Evolutionary conservation across 2,888 invertebrate genomes (phyloP), one percentile per base, ranked within the genome.

Genomic region (Neuroscelio doddi): DNA sequence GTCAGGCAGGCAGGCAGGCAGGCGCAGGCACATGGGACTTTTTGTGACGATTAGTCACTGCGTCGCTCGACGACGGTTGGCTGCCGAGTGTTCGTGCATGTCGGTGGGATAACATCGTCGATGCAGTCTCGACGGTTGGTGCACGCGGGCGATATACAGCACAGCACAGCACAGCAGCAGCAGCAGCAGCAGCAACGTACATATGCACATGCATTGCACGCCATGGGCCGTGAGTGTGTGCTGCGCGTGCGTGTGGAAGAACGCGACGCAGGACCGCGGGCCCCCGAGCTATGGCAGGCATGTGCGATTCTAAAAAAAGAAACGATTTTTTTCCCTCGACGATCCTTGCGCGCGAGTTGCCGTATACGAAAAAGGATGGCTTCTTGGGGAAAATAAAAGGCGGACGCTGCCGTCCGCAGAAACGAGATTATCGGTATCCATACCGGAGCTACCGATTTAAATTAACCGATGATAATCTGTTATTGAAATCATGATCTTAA

Each of bases 271-370:
- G 29, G 29, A n/a, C 29, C 53, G 21, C 29, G 49, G 58, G 51
- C 32, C 61, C 61, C 61, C 61, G 61, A 47, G 52, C 52, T 47
- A 52, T 39, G 53, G 50, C 55, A 55, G 61, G 61, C 61, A 62
- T 55, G 50, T 50, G 61, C 61, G 55, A 62, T 62, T 62, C 55
- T 55, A 62, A 62, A 62, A 62, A 62, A 62, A 55, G 55, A 52
- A 41, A 49, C 44, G 49, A 49, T 53, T 61, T 61, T 53, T 51
- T 30, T 21, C 15, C 34, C 3, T 29, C 21, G 32, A 30, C 42
- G 56, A 56, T 49, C 42, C 49, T 47, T 41, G 38, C 32, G 45
- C 53, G 53, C 26, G 21, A 10, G 21, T 24, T 39, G 39, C 39
- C 9, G 16, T 17, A 17, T 17, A 39, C 41, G 41, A 41, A 41